These are phyloP conservation scores for Aplodontia rufa DNA, from an alignment of 2,113 vertebrate species.

Conservation along the genomic window DNA sequence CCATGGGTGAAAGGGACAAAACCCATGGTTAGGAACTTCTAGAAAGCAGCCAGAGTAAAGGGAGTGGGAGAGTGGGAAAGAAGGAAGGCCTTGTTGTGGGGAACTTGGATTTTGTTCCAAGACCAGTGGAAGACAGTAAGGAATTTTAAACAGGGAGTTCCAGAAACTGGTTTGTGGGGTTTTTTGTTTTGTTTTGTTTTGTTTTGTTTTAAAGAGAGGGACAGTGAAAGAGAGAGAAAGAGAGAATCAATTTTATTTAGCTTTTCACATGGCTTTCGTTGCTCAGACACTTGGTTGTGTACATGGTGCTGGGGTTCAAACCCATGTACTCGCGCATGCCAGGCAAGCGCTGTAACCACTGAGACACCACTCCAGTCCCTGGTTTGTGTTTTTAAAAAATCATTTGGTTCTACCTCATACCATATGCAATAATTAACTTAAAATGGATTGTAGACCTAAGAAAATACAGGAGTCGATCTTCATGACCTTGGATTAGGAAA, in stretches of 20 bases:
- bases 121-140: not conserved
- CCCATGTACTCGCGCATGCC: too few relatives aligned
- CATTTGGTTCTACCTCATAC: not conserved
- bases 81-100: not conserved
- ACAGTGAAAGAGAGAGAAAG: too few relatives aligned
- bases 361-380: too few relatives aligned
- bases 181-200: too few relatives aligned
- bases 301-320: too few relatives aligned
- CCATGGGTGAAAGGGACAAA: too few relatives aligned
- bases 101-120: not conserved
- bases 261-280: too few relatives aligned
- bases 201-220: too few relatives aligned
- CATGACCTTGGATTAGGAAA: not conserved
- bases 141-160: not conserved
- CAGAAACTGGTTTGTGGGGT: not conserved
- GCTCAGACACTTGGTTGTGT: too few relatives aligned
- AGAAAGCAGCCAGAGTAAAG: not conserved
- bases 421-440: not conserved
- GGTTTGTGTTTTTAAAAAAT: not conserved
- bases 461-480: not conserved
- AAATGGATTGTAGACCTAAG: not conserved
- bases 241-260: too few relatives aligned
- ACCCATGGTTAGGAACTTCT: not conserved
- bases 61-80: rapidly evolving
- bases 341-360: too few relatives aligned